These are phyloP conservation scores for Lophotriccus pileatus DNA, from an alignment of 2,797 vertebrate genomes.

Conservation along the genomic window DNA sequence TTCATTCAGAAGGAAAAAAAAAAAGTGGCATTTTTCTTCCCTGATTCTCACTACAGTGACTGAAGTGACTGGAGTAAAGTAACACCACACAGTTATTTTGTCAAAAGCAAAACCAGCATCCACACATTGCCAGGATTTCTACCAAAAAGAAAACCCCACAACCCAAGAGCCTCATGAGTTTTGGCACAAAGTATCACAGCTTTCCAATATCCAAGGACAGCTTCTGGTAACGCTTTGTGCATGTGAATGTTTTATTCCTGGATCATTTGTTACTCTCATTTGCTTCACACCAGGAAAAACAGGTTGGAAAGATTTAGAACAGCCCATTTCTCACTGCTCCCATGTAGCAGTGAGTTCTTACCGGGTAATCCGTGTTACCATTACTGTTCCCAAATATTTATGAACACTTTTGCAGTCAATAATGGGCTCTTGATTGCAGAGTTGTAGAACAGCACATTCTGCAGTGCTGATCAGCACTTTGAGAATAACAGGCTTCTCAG, in stretches of 20 bases:
- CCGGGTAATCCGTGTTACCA: fast-evolving
- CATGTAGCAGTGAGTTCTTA: neutral
- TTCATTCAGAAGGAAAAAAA: neutral
- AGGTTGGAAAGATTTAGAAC: neutral
- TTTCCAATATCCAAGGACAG: neutral
- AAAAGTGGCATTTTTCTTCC: neutral
- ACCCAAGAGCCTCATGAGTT: neutral
- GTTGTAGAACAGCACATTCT: neutral
- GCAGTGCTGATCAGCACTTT: neutral
- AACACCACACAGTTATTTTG: neutral
- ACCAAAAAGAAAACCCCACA: neutral
- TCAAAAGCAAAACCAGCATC: neutral
- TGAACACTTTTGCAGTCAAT: neutral
- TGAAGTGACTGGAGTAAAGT: neutral
- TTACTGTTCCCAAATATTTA: neutral
- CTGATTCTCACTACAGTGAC: neutral
- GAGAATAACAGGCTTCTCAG: fast-evolving
- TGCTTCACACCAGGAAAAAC: neutral
- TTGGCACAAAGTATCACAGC: neutral
- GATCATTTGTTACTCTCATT: neutral
- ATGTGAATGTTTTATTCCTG: fast-evolving
- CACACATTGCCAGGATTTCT: neutral
- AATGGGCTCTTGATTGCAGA: neutral
- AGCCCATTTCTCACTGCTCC: neutral
- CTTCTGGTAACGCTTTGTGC: neutral